Evolutionary conservation across 1,140 invertebrate genomes (phyloP).

Genomic region (Papilio machaon): DNA sequence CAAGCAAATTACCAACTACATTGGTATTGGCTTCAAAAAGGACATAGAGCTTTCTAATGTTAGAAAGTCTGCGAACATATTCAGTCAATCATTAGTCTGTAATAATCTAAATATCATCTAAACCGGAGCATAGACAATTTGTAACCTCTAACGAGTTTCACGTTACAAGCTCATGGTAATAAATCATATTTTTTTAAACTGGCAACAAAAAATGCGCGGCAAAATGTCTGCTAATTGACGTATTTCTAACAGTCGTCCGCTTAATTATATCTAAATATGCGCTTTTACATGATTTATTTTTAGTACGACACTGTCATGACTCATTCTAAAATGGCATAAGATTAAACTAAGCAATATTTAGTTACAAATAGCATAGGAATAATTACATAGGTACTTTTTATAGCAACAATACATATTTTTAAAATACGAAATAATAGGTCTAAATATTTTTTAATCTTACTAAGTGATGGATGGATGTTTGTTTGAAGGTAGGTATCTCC

Average conservation of each 20-base stretch:
- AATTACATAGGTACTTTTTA: no score
- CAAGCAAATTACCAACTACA: no score
- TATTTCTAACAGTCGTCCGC: slow-evolving; percentile 55
- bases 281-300: slow-evolving; percentile 35
- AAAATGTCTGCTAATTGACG: slow-evolving; percentile 75
- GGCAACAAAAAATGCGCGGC: slow-evolving; percentile 55
- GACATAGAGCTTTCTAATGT: neutral
- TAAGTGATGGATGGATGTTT: no score
- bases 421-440: no score
- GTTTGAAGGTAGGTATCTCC: no score
- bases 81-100: slow-evolving; percentile 47
- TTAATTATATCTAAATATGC: slow-evolving; percentile 47
- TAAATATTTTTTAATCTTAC: no score
- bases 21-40: neutral
- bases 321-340: neutral
- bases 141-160: slow-evolving; percentile 68
- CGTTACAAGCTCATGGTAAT: slow-evolving; percentile 60
- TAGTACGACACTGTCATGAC: neutral
- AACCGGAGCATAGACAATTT: slow-evolving; percentile 66
- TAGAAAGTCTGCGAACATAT: neutral
- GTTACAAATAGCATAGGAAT: no score
- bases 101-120: slow-evolving; percentile 53
- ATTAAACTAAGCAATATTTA: neutral
- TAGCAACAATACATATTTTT: no score
- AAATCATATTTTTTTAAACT: slow-evolving; percentile 68